phyloP scores from a whole-genome alignment of 2,888 invertebrate species.

The Dolichopus griseipennis region DNA sequence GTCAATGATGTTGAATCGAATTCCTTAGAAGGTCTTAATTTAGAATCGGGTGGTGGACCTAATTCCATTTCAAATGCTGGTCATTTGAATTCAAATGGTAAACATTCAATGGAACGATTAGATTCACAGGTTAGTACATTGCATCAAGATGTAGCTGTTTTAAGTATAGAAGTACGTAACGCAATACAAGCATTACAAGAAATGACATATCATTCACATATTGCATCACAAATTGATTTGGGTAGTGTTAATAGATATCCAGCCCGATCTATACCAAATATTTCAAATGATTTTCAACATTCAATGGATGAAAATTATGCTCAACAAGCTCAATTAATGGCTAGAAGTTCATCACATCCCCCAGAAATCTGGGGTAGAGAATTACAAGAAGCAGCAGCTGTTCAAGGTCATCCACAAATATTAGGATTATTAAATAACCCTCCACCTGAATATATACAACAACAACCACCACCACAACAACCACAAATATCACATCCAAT shows the following conservation, averaged over 20 bases:
- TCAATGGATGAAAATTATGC: slow-evolving; percentile 11
- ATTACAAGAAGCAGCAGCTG: slow-evolving; percentile 22
- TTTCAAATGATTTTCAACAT: slow-evolving; percentile 46
- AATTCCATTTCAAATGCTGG: background rate
- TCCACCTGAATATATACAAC: too few relatives aligned
- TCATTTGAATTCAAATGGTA: slow-evolving; percentile 28
- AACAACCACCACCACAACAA: background rate
- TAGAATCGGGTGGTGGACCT: slow-evolving; percentile 40
- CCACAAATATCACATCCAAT: slow-evolving; percentile 8
- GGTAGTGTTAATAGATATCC: slow-evolving; percentile 50
- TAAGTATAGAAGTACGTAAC: slow-evolving; percentile 76
- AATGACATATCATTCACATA: slow-evolving; percentile 55
- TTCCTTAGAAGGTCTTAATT: slow-evolving; percentile 54
- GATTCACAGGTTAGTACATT: slow-evolving; percentile 74
- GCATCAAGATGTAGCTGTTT: slow-evolving; percentile 76
- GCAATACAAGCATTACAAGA: slow-evolving; percentile 78
- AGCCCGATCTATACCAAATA: slow-evolving; percentile 76
- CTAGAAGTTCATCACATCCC: slow-evolving; percentile 73
- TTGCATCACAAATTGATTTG: slow-evolving; percentile 37
- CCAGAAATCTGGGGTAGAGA: slow-evolving; percentile 78
- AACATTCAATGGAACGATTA: slow-evolving; percentile 56
- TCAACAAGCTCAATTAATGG: slow-evolving; percentile 48
- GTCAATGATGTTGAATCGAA: slow-evolving; percentile 49
- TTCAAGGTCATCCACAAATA: background rate
- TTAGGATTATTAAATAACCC: background rate